Base-by-base conservation (phyloP, 2,113 vertebrate species). In the Rynchops niger region DNA sequence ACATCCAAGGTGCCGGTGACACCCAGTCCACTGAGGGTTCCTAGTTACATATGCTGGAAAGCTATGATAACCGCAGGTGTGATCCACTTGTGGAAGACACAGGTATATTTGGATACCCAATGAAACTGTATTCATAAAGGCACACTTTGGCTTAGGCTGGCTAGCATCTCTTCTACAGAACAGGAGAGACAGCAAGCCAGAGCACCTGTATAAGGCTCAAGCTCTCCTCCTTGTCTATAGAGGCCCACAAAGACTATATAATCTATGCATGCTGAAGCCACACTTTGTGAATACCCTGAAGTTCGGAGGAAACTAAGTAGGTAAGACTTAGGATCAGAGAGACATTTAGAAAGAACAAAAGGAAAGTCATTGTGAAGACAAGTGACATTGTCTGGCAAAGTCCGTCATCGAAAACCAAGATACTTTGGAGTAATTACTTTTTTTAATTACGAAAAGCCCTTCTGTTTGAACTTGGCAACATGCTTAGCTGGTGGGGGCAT, bases 41-140 rank as follows among this genome's bases (percentile, higher is more conserved):
- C 42, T 10, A 43, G 47, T 25, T 56, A n/a, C 6, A n/a, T 2
- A 49, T 4, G 3, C 40, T 65, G 49, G 30, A 76, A 90, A 67
- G 52, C 42, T 55, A 42, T 4, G 4, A 67, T 43, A 67, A 47
- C 67, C 61, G 53, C 38, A 87, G n/a, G 53, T 19, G 56, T 1
- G 25, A 65, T 27, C 30, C 2, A 2, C 40, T 27, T 9, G 0
- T 9, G 38, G 74, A 73, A 81, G 25, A 20, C 55, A 61, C 20
- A 6, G 0, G 0, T 25, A 6, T 4, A 3, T 19, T 8, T 6
- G 5, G 15, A 78, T 26, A 36, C 6, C 29, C 2, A 30, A 12
- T 23, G 14, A 43, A 66, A 55, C 9, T 19, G 11, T 7, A 21
- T 11, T 55, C 47, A 22, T 12, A 45, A 42, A 66, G 30, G 38